A percentile compares a stretch with the other conserved stretches of the same genome.
Evolutionary conservation across 2,113 vertebrate genomes (phyloP).

Genomic region (Halichoerus grypus): DNA sequence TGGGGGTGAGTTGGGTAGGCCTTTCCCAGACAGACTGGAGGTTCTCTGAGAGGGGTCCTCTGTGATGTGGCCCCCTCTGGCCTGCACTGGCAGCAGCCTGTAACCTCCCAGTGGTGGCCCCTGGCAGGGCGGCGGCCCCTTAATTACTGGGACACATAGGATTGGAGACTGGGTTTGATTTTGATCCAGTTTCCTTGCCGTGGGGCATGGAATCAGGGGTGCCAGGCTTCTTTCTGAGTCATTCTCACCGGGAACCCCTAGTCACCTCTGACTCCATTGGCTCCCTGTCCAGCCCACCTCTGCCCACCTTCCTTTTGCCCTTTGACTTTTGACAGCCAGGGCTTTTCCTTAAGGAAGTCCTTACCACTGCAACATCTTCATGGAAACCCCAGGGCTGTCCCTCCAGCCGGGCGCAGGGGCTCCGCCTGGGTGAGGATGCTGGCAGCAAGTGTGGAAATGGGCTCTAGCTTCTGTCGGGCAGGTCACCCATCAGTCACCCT

Average conservation of each 20-base stretch:
- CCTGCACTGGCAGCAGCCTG: neutral
- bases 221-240: neutral
- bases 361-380: neutral
- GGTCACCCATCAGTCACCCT: neutral
- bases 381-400: neutral
- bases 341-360: neutral
- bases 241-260: neutral
- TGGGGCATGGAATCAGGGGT: neutral
- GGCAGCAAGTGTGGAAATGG: neutral
- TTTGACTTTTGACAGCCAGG: neutral
- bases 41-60: neutral
- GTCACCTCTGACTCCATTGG: neutral
- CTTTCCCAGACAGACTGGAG: neutral
- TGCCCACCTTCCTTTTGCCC: neutral
- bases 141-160: neutral
- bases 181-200: neutral
- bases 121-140: neutral
- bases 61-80: neutral
- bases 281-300: neutral
- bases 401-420: neutral
- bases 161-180: neutral
- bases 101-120: neutral
- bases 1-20: no score
- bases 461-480: neutral
- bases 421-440: neutral